Conservation (phyloP, 1,140 invertebrate species). For the Diabrotica virgifera region DNA sequence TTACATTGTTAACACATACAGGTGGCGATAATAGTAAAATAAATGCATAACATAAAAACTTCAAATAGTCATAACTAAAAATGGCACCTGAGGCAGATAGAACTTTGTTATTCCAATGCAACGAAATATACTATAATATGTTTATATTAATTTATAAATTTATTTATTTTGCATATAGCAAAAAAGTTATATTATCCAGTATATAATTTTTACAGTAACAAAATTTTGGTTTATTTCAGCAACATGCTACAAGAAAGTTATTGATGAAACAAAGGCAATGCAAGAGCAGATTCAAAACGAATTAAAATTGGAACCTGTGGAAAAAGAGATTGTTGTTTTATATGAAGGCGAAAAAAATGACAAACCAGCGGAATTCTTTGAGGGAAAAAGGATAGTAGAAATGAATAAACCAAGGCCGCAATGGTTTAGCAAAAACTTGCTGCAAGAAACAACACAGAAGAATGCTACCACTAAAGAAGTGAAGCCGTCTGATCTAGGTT, state of each 20-base stretch:
- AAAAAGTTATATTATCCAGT: too few relatives aligned
- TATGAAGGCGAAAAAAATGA: slow-evolving; percentile 75
- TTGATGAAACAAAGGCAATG: slow-evolving; percentile 74
- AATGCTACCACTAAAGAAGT: slow-evolving; percentile 64
- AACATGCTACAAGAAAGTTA: slow-evolving; percentile 79
- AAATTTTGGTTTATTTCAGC: slow-evolving; percentile 49
- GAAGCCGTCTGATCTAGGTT: slow-evolving; percentile 69
- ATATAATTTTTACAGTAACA: too few relatives aligned
- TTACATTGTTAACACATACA: too few relatives aligned
- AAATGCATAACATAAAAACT: too few relatives aligned
- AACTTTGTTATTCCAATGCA: too few relatives aligned
- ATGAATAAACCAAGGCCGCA: slow-evolving; percentile 67
- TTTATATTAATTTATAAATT: too few relatives aligned
- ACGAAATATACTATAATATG: too few relatives aligned
- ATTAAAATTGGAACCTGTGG: slow-evolving; percentile 67
- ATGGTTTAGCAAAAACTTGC: slow-evolving; percentile 79
- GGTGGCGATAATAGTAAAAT: too few relatives aligned
- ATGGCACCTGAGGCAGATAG: too few relatives aligned
- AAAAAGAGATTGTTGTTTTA: slow-evolving; percentile 79
- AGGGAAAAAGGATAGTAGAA: slow-evolving; percentile 70
- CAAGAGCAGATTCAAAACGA: slow-evolving; percentile 70
- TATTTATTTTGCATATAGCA: too few relatives aligned
- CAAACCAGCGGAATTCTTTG: slow-evolving; percentile 51
- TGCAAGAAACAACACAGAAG: slow-evolving; percentile 71
- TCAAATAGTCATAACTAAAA: too few relatives aligned